phyloP scores from a whole-genome alignment of 2,888 invertebrate species.

The Sericinus montela region DNA sequence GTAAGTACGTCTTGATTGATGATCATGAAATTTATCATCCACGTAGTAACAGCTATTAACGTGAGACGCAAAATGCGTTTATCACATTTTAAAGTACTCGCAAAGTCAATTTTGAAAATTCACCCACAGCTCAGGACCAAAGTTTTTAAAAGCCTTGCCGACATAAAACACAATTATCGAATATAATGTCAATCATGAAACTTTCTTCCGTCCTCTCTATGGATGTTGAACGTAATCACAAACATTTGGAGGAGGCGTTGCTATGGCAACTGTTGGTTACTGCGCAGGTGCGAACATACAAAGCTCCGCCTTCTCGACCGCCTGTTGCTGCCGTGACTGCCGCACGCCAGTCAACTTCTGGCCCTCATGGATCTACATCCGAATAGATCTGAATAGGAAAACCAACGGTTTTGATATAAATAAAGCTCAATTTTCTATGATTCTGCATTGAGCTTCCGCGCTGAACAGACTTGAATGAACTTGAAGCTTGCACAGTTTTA shows the following conservation, averaged over 20 bases:
- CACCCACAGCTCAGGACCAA: not conserved
- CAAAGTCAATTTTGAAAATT: not conserved
- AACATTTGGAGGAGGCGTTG: slow-evolving; percentile 69
- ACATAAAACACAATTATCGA: slow-evolving; percentile 45
- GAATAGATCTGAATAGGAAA: slow-evolving; percentile 22
- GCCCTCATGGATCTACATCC: slow-evolving; percentile 48
- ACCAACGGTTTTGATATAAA: slow-evolving; percentile 17
- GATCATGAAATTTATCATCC: too few species aligned
- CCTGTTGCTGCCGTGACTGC: slow-evolving; percentile 67
- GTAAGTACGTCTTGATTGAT: too few species aligned
- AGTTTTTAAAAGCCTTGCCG: slow-evolving; percentile 20
- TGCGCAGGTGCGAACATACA: slow-evolving; percentile 58
- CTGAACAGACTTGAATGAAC: slow-evolving; percentile 26
- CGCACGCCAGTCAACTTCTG: slow-evolving; percentile 59
- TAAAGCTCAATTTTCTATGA: slow-evolving; percentile 28
- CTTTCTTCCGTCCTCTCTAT: slow-evolving; percentile 45
- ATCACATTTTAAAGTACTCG: not conserved
- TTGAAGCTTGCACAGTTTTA: slow-evolving; percentile 34
- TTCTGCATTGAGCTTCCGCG: slow-evolving; percentile 27
- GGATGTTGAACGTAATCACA: slow-evolving; percentile 53
- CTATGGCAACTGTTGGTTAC: slow-evolving; percentile 57
- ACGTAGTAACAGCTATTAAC: too few species aligned
- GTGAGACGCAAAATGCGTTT: too few species aligned
- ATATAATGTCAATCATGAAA: slow-evolving; percentile 55
- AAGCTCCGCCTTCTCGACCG: slow-evolving; percentile 61